Evolutionary conservation across 2,888 invertebrate species (phyloP).

Genomic region (Catocala fraxini): DNA sequence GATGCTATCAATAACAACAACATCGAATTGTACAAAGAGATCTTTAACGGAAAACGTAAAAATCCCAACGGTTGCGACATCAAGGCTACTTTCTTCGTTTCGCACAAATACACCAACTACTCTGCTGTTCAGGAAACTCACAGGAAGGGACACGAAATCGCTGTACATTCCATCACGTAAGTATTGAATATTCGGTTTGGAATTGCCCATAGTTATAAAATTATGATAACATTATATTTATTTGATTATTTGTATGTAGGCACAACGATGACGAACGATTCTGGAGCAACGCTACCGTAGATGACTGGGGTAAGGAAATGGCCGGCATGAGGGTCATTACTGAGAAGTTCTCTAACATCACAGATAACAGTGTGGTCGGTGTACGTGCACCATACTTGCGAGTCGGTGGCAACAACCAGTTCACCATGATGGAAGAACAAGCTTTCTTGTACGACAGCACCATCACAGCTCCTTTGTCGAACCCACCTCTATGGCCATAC

Average conservation of each 20-base stretch:
- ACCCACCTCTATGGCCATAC: constrained; percentile 98
- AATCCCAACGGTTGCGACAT: constrained; percentile 98
- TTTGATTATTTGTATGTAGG: constrained; percentile 73
- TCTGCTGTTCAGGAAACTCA: constrained; percentile 97
- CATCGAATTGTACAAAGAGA: constrained; percentile 97
- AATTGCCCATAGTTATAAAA: background rate
- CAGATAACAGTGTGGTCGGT: constrained; percentile 96
- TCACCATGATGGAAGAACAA: constrained; percentile 99
- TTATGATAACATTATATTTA: constrained; percentile 5
- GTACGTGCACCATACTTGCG: constrained; percentile 96
- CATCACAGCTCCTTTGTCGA: constrained; percentile 96
- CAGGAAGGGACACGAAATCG: constrained; percentile 97
- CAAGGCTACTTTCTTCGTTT: constrained; percentile 96
- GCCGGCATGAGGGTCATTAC: constrained; percentile 96
- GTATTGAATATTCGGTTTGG: constrained; percentile 57
- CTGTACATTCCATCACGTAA: constrained; percentile 97
- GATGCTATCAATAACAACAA: constrained; percentile 98
- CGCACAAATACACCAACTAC: constrained; percentile 97
- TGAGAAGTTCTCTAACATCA: constrained; percentile 96
- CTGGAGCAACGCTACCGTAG: constrained; percentile 97
- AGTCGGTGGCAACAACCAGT: constrained; percentile 98
- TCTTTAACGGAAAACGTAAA: constrained; percentile 95
- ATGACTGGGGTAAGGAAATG: constrained; percentile 98
- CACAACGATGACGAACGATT: constrained; percentile 97
- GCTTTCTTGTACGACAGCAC: constrained; percentile 98